phyloP scores from a whole-genome alignment of 2,888 invertebrate species.

The Panopea generosa region DNA sequence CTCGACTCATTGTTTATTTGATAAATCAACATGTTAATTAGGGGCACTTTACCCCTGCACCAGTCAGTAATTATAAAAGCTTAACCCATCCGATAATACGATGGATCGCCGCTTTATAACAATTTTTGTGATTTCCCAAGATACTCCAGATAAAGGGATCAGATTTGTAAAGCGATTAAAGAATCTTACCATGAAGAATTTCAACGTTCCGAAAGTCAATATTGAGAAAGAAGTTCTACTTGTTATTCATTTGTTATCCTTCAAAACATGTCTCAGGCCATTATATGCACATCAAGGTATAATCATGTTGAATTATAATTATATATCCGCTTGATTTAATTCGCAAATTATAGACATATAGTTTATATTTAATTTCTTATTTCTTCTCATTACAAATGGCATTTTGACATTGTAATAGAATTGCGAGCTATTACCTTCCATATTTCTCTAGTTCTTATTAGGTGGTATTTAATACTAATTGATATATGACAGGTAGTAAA shows the following conservation, averaged over 20 bases:
- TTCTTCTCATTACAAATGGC: slow-evolving; percentile 27
- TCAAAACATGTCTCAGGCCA: no score
- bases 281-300: no score
- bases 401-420: slow-evolving; percentile 47
- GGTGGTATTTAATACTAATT: slow-evolving; percentile 29
- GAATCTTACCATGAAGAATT: no score
- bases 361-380: neutral
- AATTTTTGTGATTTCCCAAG: neutral
- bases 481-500: slow-evolving; percentile 24
- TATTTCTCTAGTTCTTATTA: slow-evolving; percentile 20
- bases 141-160: no score
- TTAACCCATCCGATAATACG: neutral
- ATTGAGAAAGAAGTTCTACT: no score
- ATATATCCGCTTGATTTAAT: no score
- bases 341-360: no score
- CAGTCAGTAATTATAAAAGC: slow-evolving; percentile 7
- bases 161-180: no score
- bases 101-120: slow-evolving; percentile 13
- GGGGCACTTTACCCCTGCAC: slow-evolving; percentile 17
- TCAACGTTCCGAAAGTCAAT: no score
- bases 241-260: no score
- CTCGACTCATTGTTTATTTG: neutral
- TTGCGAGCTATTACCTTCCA: slow-evolving; percentile 23
- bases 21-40: slow-evolving; percentile 25
- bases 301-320: no score